Conservation (phyloP, 2,888 invertebrate species). For the Dicroscelio sp. region DNA sequence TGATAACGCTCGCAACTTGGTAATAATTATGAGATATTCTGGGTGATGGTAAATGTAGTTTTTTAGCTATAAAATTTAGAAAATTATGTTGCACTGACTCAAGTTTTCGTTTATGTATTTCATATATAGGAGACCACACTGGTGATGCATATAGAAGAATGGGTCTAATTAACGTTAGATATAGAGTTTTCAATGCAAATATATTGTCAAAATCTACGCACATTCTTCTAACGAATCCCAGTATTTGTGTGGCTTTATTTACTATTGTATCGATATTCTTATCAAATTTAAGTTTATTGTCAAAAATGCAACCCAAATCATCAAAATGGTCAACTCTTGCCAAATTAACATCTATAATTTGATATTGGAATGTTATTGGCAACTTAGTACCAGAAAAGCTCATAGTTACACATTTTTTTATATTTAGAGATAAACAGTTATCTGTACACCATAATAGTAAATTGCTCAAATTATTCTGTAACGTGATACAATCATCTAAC, state of each 20-base stretch:
- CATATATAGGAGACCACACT: background rate
- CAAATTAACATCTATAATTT: background rate
- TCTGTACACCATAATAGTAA: too few species aligned
- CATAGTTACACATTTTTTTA: too few species aligned
- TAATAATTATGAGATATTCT: background rate
- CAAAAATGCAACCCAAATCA: background rate
- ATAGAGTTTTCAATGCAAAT: background rate
- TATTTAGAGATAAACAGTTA: too few species aligned
- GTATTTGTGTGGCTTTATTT: background rate
- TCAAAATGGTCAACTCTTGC: background rate
- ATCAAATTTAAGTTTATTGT: background rate
- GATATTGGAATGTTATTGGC: background rate
- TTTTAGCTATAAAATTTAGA: background rate
- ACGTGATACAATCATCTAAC: too few species aligned
- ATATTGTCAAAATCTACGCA: background rate
- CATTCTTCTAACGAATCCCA: background rate
- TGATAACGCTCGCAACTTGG: background rate
- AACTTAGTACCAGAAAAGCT: background rate
- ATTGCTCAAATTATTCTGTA: too few species aligned
- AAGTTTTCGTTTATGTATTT: background rate
- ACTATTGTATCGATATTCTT: background rate
- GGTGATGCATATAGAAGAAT: background rate
- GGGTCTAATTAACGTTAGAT: background rate
- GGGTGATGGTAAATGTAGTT: background rate
- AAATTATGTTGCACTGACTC: background rate